These are phyloP conservation scores for Labeo rohita DNA, from an alignment of 2,113 vertebrate genomes.

Conservation along the genomic window DNA sequence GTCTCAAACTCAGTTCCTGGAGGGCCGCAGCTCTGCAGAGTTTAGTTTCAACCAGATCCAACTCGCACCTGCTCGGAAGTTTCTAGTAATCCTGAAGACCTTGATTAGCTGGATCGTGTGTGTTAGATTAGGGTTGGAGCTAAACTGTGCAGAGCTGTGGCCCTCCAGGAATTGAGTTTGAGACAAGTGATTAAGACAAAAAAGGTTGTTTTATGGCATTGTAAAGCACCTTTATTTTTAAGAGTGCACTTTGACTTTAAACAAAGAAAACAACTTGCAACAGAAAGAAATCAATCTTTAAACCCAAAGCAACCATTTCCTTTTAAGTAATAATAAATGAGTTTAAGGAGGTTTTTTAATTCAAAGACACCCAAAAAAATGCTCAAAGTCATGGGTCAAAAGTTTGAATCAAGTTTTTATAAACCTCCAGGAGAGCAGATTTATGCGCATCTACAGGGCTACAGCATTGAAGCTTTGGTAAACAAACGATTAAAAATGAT, in stretches of 20 bases:
- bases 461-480: conserved; percentile 35
- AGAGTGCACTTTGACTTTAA: neutral
- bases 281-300: neutral
- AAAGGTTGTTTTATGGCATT: too few species aligned
- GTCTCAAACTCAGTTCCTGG: too few species aligned
- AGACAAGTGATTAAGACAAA: too few species aligned
- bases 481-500: conserved; percentile 39
- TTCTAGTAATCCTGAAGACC: too few species aligned
- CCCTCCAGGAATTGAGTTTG: too few species aligned
- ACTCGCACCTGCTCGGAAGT: too few species aligned
- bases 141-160: too few species aligned
- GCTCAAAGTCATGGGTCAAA: conserved; percentile 9
- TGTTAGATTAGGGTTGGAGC: too few species aligned
- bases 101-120: too few species aligned
- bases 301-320: neutral
- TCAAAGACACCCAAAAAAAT: neutral
- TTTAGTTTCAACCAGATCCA: too few species aligned
- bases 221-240: too few species aligned
- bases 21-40: too few species aligned
- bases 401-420: conserved; percentile 30
- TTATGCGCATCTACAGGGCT: conserved; percentile 7
- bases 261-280: neutral
- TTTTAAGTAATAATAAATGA: neutral
- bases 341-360: neutral
- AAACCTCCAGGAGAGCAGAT: conserved; percentile 19